phyloP scores from a whole-genome alignment of 2,888 invertebrate species.

The Lordiphosa andalusiaca region DNA sequence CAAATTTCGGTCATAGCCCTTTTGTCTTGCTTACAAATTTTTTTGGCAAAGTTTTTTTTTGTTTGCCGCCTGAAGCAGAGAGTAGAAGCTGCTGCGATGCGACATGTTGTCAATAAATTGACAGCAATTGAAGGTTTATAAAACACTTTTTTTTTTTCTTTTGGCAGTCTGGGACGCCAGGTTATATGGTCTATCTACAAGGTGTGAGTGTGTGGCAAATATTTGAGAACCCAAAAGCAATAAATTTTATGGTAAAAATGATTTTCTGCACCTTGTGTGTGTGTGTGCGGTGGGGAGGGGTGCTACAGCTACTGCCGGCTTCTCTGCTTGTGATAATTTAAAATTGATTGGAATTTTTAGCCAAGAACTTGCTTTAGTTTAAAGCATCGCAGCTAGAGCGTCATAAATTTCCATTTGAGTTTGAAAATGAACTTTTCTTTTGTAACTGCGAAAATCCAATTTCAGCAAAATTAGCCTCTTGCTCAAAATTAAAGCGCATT shows the following conservation, averaged over 20 bases:
- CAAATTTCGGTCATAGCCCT: constrained; percentile 52
- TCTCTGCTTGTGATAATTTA: constrained; percentile 40
- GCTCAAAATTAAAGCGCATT: constrained; percentile 56
- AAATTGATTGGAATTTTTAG: constrained; percentile 56
- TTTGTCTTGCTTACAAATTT: constrained; percentile 24
- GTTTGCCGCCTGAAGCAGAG: constrained; percentile 46
- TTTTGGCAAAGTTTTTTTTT: constrained; percentile 11
- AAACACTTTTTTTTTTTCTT: constrained; percentile 54
- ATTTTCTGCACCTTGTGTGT: constrained; percentile 59
- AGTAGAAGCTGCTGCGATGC: constrained; percentile 56
- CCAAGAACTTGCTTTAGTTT: constrained; percentile 12
- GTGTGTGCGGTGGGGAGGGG: not conserved
- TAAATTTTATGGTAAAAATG: constrained; percentile 69
- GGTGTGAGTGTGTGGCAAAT: constrained; percentile 44
- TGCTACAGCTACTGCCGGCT: constrained; percentile 8
- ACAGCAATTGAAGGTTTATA: constrained; percentile 75
- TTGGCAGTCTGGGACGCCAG: constrained; percentile 8
- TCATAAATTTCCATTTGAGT: constrained; percentile 9
- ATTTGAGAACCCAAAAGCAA: constrained; percentile 63
- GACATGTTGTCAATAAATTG: constrained; percentile 75
- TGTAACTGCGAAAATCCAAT: constrained; percentile 43
- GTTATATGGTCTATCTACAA: not conserved
- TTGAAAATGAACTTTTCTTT: not conserved
- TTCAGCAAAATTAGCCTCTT: constrained; percentile 59
- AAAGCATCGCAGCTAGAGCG: constrained; percentile 15